Evolutionary conservation across 1,140 invertebrate species (phyloP), one percentile per base, ranked within the genome.

Genomic region (Drosophila bocqueti): DNA sequence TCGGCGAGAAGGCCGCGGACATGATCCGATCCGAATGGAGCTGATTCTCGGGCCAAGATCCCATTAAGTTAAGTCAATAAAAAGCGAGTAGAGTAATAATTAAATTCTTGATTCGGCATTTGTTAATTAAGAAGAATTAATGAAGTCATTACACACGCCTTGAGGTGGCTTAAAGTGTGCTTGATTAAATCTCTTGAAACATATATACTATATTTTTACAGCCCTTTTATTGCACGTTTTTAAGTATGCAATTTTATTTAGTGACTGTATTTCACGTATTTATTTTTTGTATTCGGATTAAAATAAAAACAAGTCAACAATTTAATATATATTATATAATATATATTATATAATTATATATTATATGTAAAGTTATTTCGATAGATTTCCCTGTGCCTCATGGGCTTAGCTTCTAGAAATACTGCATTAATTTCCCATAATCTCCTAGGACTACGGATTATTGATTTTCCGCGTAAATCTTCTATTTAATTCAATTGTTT

Each of bases 1-100:
- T 98, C 59, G 98, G 95, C 0, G 98, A 99, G 93, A 98, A 97
- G 93, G 96, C 95, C 0, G 95, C 97, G 0, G 97, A 98, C 93
- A 94, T 98, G 93, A 97, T 98, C 38, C 96, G 96, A 80, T 92
- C 92, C 38, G 92, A 93, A 36, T 96, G 95, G 95, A 96, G 96
- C 86, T 85, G 79, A 42, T 79, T 91, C 1, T 40, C 2, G 9
- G 21, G 3, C 11, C 5, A 24, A 55, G 1, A 16, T 5, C 34
- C 2, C 4, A 24, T 36, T 2, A 15, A 55, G 16, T 55, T 38
- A 40, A 24, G 34, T 40, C 34, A 49, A 21, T 93, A 93, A 49
- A 77, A 91, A 74, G 94, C 83, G 3, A 93, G 93, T 11, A 95
- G 96, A 61, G 93, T 21, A 21, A 15, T 55, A 55, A 38, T 55